Evolutionary conservation across 2,113 vertebrate genomes (phyloP).

Genomic region (Fregata magnificens): DNA sequence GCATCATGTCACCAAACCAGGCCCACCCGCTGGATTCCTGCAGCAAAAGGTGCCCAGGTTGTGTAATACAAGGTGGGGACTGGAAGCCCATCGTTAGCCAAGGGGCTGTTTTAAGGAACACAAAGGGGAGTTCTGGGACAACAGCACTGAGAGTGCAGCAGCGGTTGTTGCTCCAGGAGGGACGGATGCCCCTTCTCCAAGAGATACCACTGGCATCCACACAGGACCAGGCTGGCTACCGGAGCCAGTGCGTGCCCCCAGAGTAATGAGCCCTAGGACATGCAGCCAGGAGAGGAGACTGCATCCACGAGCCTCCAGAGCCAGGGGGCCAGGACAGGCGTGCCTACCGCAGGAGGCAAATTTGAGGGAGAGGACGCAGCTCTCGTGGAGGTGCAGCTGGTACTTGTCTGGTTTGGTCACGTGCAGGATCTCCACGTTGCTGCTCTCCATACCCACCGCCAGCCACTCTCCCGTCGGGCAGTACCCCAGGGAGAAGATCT

Average conservation of each 20-base stretch:
- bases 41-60: background rate
- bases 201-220: background rate
- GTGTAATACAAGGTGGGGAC: background rate
- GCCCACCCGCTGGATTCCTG: background rate
- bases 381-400: slow-evolving; percentile 83
- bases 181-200: background rate
- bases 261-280: rapidly evolving
- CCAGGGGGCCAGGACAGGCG: rapidly evolving
- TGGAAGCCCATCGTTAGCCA: background rate
- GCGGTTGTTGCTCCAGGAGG: background rate
- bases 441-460: slow-evolving; percentile 83
- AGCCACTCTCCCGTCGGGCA: slow-evolving; percentile 80
- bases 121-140: background rate
- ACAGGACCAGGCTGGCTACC: rapidly evolving
- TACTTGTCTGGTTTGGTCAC: slow-evolving; percentile 72
- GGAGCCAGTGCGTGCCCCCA: too few relatives aligned
- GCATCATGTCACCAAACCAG: background rate
- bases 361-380: slow-evolving; percentile 89
- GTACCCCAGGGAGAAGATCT: slow-evolving; percentile 58
- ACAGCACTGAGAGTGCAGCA: background rate
- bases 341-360: slow-evolving; percentile 87
- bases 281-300: rapidly evolving
- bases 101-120: too few relatives aligned
- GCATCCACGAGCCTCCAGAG: background rate
- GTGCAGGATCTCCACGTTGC: slow-evolving; percentile 82